phyloP scores from a whole-genome alignment of 1,140 invertebrate genomes.

The Apis dorsata region DNA sequence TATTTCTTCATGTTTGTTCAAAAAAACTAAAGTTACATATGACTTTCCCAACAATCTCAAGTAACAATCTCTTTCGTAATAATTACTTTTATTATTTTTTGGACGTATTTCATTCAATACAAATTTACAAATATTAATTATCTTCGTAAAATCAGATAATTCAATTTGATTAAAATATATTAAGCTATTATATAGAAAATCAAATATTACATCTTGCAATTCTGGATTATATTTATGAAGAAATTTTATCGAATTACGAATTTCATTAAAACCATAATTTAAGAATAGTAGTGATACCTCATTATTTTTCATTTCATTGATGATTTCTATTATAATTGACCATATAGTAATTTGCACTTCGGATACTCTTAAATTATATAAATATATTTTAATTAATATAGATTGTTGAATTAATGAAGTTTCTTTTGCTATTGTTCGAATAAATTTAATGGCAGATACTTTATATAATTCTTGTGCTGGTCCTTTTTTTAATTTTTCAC shows the following conservation, averaged over 20 bases:
- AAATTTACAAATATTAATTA: conserved; percentile 46
- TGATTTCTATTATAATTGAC: conserved; percentile 58
- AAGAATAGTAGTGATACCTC: conserved; percentile 32
- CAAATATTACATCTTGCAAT: conserved; percentile 66
- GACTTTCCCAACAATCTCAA: conserved; percentile 69
- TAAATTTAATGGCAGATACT: conserved; percentile 57
- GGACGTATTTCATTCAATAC: conserved; percentile 42
- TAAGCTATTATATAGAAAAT: conserved; percentile 66
- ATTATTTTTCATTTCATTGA: conserved; percentile 30
- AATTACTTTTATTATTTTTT: conserved; percentile 23
- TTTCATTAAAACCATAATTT: conserved; percentile 37
- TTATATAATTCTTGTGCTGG: conserved; percentile 70
- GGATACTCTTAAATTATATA: conserved; percentile 27
- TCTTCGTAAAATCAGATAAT: neutral
- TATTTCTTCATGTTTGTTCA: conserved; percentile 21
- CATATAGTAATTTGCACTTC: conserved; percentile 64
- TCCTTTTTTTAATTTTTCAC: conserved; percentile 55
- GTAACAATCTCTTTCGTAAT: conserved; percentile 63
- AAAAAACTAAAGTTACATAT: conserved; percentile 43
- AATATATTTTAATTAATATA: conserved; percentile 29
- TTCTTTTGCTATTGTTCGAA: conserved; percentile 43
- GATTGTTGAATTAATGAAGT: conserved; percentile 12
- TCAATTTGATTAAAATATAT: conserved; percentile 17
- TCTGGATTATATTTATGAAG: conserved; percentile 57
- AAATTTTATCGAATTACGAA: conserved; percentile 25